Evolutionary conservation across 2,113 vertebrate species (phyloP).

Genomic region (Muscicapa adusta): DNA sequence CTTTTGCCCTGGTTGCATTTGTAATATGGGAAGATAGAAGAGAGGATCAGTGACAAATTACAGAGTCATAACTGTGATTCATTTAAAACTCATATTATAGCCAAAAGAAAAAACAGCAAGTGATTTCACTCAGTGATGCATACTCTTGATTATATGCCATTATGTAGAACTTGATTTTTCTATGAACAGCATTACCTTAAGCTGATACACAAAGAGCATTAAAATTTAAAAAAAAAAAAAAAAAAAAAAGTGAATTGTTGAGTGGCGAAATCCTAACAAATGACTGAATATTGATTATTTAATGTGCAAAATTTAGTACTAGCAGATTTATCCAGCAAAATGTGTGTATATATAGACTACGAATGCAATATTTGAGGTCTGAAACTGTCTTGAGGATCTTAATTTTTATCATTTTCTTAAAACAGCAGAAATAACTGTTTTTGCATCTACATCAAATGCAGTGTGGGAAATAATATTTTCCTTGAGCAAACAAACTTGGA

Average conservation of each 20-base stretch:
- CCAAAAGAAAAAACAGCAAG: background rate
- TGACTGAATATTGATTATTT: background rate
- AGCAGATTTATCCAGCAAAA: background rate
- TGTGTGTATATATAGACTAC: background rate
- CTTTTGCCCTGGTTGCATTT: background rate
- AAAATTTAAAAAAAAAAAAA: background rate
- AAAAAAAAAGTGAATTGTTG: background rate
- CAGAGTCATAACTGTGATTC: background rate
- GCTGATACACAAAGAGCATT: background rate
- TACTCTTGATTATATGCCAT: accelerated
- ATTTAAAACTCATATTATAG: background rate
- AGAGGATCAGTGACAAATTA: background rate
- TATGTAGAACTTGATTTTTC: background rate
- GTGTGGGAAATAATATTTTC: background rate
- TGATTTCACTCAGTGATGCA: background rate
- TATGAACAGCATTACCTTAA: background rate
- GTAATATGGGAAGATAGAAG: background rate
- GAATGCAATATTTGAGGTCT: background rate
- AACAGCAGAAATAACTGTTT: background rate
- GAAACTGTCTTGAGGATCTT: background rate
- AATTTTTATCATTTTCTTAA: background rate
- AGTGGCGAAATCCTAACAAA: background rate
- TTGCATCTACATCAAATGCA: background rate
- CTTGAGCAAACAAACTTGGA: background rate
- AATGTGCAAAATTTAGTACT: background rate